Base-by-base conservation (phyloP, 1,140 invertebrate species). In the Meteorus sp. region DNA sequence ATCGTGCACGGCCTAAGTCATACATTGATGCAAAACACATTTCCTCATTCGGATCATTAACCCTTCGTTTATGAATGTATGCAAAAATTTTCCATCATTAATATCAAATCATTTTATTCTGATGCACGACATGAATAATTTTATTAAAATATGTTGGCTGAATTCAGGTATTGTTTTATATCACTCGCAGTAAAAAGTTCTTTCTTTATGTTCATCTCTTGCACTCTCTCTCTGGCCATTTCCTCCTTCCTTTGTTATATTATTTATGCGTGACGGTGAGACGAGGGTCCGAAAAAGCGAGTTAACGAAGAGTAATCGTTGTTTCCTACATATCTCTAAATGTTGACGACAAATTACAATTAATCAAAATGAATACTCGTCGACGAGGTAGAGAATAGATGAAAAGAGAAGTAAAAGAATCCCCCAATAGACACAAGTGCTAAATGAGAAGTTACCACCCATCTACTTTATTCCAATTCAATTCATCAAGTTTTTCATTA, bases 251-350 rank as follows among this genome's bases (percentile, higher is more conserved):
- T 29, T 37, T 25, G n/a, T 33, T 62, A 7, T n/a, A 62, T 56
- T 55, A 59, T 62, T 62, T 19, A 55, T 50, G 22, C 33, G 45
- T 37, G 13, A 27, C 20, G 22, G 9, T 13, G 11, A 15, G 20
- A 35, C 19, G 29, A 54, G 31, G 37, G 19, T 37, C 19, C n/a
- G 23, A n/a, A n/a, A n/a, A n/a, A n/a, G 15, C 22, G 20, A 9
- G 7, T 11, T 56, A 51, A 61, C 45, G 52, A 56, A 51, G 43
- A 56, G 53, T 44, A 51, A 61, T 58, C 43, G 47, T 58, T 47
- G 45, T 35, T 22, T 52, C 11, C 11, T 31, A n/a, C 15, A 17
- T 17, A 13, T n/a, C n/a, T n/a, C n/a, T n/a, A n/a, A n/a, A n/a
- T 22, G 8, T 35, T 52, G 50, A 52, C 50, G 50, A 52, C 50